Base-by-base conservation (phyloP, 1,140 invertebrate species). In the Cydia fagiglandana region DNA sequence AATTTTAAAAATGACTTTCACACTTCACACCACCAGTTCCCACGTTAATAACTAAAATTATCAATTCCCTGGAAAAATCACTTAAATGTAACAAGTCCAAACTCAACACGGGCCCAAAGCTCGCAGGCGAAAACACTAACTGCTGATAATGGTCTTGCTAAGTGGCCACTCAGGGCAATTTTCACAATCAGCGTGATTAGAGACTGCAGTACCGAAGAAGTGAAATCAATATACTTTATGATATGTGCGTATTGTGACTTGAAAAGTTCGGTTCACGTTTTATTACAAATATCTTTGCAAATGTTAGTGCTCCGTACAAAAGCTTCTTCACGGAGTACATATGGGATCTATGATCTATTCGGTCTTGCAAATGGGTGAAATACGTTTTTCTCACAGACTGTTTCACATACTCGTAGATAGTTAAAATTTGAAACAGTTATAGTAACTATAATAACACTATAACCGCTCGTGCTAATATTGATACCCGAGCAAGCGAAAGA, bases 141-240 rank as follows among this genome's bases (percentile, higher is more conserved):
- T 68, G 30, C 15, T 41, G 38, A 38, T 70, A 70, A 70, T 70
- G 34, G 66, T 10, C 30, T 10, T 20, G 66, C 34, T 38, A 70
- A 38, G 66, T 17, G 66, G 30, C 66, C 64, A 66, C 64, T 30
- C 64, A 66, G 64, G 1, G 15, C 30, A 66, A 66, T 66, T 34
- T 66, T 30, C n/a, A 15, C 64, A 34, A 34, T 66, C 30, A 66
- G 64, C 4, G 4, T 34, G 10, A 34, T 30, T 38, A 66, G 24
- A 66, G 64, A 10, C n/a, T 12, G 9, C 30, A 10, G 28, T 6
- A 34, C 64, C 10, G 64, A 66, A 66, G 13, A 24, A 61, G 56
- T 24, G 56, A 61, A 61, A 61, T 61, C 17, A 61, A 61, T 61
- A 61, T 53, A 47, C 45, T 47, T 53, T 53, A 53, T 17, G 47